These are phyloP conservation scores for Leguminivora glycinivorella DNA, from an alignment of 1,140 invertebrate genomes.

Conservation along the genomic window DNA sequence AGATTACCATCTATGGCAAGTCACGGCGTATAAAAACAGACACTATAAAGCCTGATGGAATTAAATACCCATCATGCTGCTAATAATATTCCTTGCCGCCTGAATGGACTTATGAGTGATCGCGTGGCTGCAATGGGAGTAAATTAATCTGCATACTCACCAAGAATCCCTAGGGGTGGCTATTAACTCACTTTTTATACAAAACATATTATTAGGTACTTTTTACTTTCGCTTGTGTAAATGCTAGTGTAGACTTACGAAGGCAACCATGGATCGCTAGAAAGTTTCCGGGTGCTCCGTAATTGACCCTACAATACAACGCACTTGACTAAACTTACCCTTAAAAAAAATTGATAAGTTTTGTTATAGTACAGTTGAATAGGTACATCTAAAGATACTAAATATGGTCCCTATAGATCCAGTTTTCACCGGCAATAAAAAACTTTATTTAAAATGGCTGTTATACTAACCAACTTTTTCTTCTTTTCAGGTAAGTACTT, in stretches of 20 bases:
- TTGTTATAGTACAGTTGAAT: too few species aligned
- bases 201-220: background rate
- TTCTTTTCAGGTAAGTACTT: slow-evolving; percentile 49
- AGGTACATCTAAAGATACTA: too few species aligned
- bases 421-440: too few species aligned
- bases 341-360: too few species aligned
- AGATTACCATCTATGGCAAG: slow-evolving; percentile 4
- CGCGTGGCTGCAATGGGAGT: background rate
- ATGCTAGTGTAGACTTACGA: too few species aligned
- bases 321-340: too few species aligned
- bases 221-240: background rate
- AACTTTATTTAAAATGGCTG: background rate
- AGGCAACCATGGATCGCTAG: too few species aligned
- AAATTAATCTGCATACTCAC: slow-evolving; percentile 26
- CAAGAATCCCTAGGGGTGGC: slow-evolving; percentile 4
- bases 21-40: slow-evolving; percentile 1
- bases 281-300: too few species aligned
- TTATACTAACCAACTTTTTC: slow-evolving; percentile 39
- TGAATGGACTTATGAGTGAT: slow-evolving; percentile 12
- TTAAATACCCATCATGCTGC: slow-evolving; percentile 10
- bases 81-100: slow-evolving; percentile 10
- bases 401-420: too few species aligned
- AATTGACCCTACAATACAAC: too few species aligned
- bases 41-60: background rate
- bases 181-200: background rate